These are phyloP conservation scores for Volucella zonaria DNA, from an alignment of 2,888 invertebrate genomes.

Conservation along the genomic window DNA sequence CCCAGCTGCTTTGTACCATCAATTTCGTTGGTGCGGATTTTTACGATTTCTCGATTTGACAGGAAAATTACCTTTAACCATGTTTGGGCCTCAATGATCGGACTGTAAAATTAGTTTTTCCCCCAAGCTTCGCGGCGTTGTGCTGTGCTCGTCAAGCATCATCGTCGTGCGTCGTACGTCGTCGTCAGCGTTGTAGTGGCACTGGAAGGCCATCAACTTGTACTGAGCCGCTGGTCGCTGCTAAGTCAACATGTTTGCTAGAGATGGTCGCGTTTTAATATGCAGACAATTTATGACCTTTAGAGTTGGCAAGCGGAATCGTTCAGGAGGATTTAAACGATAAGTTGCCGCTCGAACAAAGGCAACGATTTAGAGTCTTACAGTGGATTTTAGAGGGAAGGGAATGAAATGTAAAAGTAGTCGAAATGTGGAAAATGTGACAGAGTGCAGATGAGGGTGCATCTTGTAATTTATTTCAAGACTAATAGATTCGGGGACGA, in stretches of 20 bases:
- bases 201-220: constrained; percentile 42
- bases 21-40: constrained; percentile 40
- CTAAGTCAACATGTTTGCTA: constrained; percentile 46
- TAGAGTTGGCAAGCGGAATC: constrained; percentile 4
- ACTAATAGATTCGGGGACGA: neutral
- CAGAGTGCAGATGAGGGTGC: constrained; percentile 24
- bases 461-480: constrained; percentile 24
- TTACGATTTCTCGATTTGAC: constrained; percentile 66
- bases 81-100: constrained; percentile 60
- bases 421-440: constrained; percentile 19
- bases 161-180: neutral
- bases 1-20: constrained; percentile 34
- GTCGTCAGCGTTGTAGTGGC: constrained; percentile 16
- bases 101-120: constrained; percentile 65
- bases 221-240: neutral
- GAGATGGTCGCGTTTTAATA: constrained; percentile 53
- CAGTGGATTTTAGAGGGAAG: constrained; percentile 14
- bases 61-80: constrained; percentile 71
- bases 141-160: neutral
- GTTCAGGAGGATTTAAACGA: constrained; percentile 1
- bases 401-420: constrained; percentile 10
- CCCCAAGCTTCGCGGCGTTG: constrained; percentile 11
- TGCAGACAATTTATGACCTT: constrained; percentile 55
- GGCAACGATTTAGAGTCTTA: constrained; percentile 6
- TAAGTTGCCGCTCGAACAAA: constrained; percentile 15